Conservation (phyloP, 2,113 vertebrate species). For the Actinemys pallida region DNA sequence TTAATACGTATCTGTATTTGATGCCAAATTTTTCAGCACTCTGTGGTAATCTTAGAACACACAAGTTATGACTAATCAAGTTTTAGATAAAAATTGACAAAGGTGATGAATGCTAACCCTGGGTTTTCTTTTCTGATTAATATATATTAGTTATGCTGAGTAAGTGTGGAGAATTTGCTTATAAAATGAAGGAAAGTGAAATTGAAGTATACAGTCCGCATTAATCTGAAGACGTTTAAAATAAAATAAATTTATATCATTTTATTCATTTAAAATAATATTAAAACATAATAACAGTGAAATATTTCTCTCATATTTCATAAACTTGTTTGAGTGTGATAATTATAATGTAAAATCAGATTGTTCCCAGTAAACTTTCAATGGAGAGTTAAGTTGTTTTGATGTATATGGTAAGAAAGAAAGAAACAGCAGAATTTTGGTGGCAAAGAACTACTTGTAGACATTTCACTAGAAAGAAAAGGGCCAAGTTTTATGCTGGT, state of each 20-base stretch:
- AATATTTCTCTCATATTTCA: constrained; percentile 17
- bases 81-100: not conserved
- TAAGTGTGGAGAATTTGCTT: not conserved
- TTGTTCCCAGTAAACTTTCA: not conserved
- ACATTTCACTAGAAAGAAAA: not conserved
- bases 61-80: not conserved
- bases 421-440: constrained; percentile 47
- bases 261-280: constrained; percentile 30
- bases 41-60: not conserved
- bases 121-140: not conserved
- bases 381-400: not conserved
- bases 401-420: constrained; percentile 25
- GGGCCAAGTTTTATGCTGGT: not conserved
- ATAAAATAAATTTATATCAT: not conserved
- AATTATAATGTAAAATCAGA: not conserved
- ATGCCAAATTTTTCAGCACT: constrained; percentile 2
- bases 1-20: not conserved
- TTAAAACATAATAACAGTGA: constrained; percentile 29
- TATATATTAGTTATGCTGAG: not conserved
- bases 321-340: constrained; percentile 2
- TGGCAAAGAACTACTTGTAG: constrained; percentile 25
- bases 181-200: not conserved
- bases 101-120: not conserved
- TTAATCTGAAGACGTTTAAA: not conserved
- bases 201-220: not conserved